Evolutionary conservation across 92 coral and sea anemone species (phyloP), one percentile per base, ranked within the genome.

Genomic region (Parazoanthus swiftii): DNA sequence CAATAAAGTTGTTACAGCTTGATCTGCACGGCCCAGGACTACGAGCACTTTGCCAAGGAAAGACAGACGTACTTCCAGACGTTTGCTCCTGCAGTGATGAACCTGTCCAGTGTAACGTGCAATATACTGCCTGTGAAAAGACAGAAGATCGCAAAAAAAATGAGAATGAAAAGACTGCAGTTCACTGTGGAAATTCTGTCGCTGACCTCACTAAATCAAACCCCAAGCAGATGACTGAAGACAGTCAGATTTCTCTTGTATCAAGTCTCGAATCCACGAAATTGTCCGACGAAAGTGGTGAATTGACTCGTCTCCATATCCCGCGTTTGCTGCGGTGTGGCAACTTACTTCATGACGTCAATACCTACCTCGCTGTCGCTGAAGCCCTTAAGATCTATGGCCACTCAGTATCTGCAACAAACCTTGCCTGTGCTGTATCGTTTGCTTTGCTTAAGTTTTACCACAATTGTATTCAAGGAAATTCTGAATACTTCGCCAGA

Each of bases 21-120:
- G 78, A 74, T 74, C n/a, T 74, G 21, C 78, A 74, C 78, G 33
- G 78, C 78, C 78, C 78, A 74, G 78, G 37, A 10, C 43, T 74
- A 8, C 78, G 15, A 16, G 46, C 78, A 74, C 78, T 74, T 74
- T 74, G 25, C 37, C 78, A 37, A 35, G 78, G 78, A 3, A 35
- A 16, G 1, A 5, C 11, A 37, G 78, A 37, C 14, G 48, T 74
- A 3, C 78, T 74, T 74, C 78, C 78, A 35, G 48, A 74, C 15
- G 78, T 74, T 2, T 39, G 20, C 44, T 74, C 78, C 25, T 14
- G 23, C n/a, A 74, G 8, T 15, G 78, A 74, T 74, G 78, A 74
- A 39, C 78, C 6, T 3, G n/a, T 1, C 36, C 20, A 74, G 48
- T 13, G 39, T 14, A 29, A 74, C 44, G 15, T 35, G n/a, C n/a